Conservation (phyloP, 2,888 invertebrate genomes). For the Acleris holmiana region DNA sequence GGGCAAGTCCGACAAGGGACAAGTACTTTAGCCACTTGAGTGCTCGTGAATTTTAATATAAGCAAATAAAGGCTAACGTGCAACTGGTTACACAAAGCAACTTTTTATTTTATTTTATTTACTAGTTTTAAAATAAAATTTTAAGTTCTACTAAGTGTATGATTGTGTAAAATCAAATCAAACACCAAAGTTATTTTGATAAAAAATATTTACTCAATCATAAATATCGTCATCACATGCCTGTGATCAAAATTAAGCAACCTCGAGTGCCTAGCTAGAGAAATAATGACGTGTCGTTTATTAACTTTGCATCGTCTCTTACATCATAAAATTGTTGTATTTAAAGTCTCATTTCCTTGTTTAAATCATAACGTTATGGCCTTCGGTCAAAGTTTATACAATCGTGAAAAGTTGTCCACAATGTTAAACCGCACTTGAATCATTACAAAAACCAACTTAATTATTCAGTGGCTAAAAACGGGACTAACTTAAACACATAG, state of each 20-base stretch:
- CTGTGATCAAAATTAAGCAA: neutral
- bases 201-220: neutral
- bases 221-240: neutral
- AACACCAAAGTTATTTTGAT: neutral
- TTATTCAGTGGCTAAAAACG: neutral
- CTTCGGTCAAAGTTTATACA: neutral
- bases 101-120: too few relatives aligned
- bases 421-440: neutral
- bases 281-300: slow-evolving; percentile 6
- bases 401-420: neutral
- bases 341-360: neutral
- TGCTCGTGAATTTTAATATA: too few relatives aligned
- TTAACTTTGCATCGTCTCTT: neutral
- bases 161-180: too few relatives aligned
- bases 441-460: neutral
- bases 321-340: neutral
- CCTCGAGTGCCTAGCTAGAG: neutral
- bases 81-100: too few relatives aligned
- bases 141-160: too few relatives aligned
- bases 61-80: too few relatives aligned
- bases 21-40: too few relatives aligned
- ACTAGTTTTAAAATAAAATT: too few relatives aligned
- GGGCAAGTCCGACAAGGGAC: too few relatives aligned
- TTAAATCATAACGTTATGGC: neutral
- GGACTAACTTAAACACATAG: neutral